Conservation (phyloP, 2,797 vertebrate species). For the Lacerta agilis region DNA sequence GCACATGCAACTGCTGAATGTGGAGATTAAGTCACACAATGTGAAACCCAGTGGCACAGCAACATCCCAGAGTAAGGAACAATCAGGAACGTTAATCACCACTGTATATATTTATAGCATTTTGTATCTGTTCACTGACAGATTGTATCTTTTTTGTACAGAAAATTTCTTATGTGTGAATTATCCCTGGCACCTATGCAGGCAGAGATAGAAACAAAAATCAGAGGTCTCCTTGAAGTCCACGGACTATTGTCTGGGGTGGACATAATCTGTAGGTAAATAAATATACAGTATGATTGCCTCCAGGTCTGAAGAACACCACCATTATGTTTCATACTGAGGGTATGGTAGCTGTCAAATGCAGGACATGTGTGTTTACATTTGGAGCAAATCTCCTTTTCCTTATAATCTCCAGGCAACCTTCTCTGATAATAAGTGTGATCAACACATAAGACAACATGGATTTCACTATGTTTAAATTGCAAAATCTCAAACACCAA, state of each 20-base stretch:
- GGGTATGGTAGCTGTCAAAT: background rate
- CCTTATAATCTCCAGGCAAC: rapidly evolving
- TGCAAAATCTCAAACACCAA: background rate
- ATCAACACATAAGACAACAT: background rate
- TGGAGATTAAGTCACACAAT: background rate
- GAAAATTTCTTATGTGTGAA: background rate
- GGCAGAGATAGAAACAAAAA: background rate
- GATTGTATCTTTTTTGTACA: background rate
- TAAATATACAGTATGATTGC: background rate
- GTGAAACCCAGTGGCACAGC: background rate
- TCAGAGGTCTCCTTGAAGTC: background rate
- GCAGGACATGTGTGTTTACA: background rate
- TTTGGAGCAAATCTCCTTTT: background rate
- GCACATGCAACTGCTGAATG: background rate
- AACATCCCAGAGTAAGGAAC: background rate
- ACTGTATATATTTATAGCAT: background rate
- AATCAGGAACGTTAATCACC: background rate
- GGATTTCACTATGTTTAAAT: background rate
- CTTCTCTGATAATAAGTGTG: background rate
- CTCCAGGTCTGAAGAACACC: background rate
- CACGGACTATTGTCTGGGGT: background rate
- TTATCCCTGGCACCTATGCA: background rate
- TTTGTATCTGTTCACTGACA: background rate
- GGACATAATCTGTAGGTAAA: background rate
- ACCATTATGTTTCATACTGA: background rate